Conservation (phyloP, 2,797 vertebrate genomes). For the Melopsittacus undulatus region DNA sequence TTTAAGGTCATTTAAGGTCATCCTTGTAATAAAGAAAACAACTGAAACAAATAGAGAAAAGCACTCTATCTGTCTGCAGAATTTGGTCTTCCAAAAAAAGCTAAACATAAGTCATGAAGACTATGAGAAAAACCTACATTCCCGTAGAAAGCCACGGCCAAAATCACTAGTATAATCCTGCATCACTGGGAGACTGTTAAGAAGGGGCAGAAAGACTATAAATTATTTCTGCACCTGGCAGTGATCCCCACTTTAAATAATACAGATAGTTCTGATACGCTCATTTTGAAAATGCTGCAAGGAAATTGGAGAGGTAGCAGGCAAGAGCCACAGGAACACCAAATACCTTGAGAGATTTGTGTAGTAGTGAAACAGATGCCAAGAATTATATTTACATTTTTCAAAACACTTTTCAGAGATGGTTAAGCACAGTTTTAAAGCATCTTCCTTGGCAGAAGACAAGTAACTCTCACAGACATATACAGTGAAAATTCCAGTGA, state of each 20-base stretch:
- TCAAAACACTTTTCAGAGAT: neutral
- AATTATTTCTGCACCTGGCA: neutral
- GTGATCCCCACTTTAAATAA: neutral
- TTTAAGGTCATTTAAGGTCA: neutral
- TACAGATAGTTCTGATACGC: neutral
- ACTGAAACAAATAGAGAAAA: neutral
- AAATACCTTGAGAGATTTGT: neutral
- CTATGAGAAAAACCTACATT: neutral
- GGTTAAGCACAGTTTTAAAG: neutral
- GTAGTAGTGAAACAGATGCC: neutral
- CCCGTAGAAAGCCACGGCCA: neutral
- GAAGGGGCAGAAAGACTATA: neutral
- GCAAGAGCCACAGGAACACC: neutral
- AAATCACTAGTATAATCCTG: neutral
- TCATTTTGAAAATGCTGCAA: neutral
- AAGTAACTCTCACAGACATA: neutral
- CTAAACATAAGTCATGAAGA: neutral
- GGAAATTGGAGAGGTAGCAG: neutral
- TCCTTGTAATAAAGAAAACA: neutral
- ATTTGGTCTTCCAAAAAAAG: neutral
- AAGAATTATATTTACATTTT: neutral
- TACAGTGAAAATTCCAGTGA: neutral
- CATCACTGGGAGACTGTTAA: neutral
- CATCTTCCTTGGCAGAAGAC: neutral
- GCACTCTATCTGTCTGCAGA: neutral